These are phyloP conservation scores for Coreoperca whiteheadi DNA, from an alignment of 2,113 vertebrate species.

Conservation along the genomic window DNA sequence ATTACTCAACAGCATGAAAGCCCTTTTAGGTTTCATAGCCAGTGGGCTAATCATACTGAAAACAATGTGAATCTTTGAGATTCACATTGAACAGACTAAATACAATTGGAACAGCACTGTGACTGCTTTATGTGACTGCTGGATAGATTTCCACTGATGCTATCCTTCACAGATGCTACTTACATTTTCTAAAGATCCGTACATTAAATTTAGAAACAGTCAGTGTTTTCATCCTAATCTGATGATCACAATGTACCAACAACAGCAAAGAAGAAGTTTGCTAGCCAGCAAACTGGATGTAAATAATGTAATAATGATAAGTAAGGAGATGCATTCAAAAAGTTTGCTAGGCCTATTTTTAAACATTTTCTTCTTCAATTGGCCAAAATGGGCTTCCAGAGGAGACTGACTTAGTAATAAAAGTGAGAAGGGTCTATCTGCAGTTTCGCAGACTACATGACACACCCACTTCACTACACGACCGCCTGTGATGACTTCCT, in stretches of 20 bases:
- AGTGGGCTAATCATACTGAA: background rate
- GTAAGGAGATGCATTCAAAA: background rate
- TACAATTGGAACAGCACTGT: background rate
- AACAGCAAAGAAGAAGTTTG: background rate
- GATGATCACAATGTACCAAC: background rate
- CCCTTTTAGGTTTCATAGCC: background rate
- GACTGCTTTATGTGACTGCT: too few relatives aligned
- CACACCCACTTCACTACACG: too few relatives aligned
- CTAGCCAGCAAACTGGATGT: background rate
- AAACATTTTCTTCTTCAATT: too few relatives aligned
- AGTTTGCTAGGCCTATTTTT: too few relatives aligned
- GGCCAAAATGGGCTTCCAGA: too few relatives aligned
- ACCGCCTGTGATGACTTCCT: too few relatives aligned
- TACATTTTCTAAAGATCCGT: background rate
- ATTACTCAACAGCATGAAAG: background rate
- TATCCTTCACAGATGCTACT: slow-evolving; percentile 11
- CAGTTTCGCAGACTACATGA: too few relatives aligned
- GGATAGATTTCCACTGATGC: too few relatives aligned
- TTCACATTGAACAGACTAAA: too few relatives aligned
- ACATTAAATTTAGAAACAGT: background rate
- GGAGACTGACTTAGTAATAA: too few relatives aligned
- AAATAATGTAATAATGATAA: background rate
- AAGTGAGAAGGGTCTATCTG: too few relatives aligned
- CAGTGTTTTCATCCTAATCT: too few relatives aligned
- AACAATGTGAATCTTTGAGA: background rate